Conservation (phyloP, 2,888 invertebrate genomes). For the Drosophila demipolita region DNA sequence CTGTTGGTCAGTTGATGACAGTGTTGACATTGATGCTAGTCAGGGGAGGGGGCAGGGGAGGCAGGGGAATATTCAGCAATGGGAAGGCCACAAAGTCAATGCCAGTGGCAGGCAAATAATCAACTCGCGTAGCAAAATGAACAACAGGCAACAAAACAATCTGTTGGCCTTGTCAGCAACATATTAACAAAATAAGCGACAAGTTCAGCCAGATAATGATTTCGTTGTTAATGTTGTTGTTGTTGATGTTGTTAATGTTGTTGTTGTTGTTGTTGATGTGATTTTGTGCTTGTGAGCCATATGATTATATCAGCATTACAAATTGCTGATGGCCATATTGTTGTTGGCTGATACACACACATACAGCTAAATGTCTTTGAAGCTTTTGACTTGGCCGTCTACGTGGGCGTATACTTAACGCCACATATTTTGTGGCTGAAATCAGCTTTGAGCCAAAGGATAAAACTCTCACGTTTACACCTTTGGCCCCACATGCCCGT, state of each 20-base stretch:
- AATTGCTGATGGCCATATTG: conserved; percentile 60
- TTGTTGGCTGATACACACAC: conserved; percentile 14
- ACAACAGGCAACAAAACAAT: conserved; percentile 20
- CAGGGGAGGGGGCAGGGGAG: not conserved
- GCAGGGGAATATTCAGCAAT: conserved; percentile 3
- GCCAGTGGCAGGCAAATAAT: conserved; percentile 60
- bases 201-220: conserved; percentile 43
- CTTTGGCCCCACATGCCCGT: not conserved
- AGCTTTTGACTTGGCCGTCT: conserved; percentile 18
- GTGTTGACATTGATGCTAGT: conserved; percentile 16
- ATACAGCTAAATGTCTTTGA: not conserved
- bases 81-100: conserved; percentile 31
- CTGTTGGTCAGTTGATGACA: not conserved
- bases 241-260: not conserved
- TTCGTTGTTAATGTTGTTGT: conserved; percentile 25
- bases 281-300: conserved; percentile 13
- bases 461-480: conserved; percentile 28
- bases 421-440: conserved; percentile 16
- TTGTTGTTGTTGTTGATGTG: not conserved
- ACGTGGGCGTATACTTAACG: conserved; percentile 42
- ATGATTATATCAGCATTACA: conserved; percentile 60
- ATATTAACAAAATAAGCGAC: not conserved
- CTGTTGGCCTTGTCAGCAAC: conserved; percentile 19
- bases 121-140: conserved; percentile 54
- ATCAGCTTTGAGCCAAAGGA: conserved; percentile 6